These are phyloP conservation scores for Eupithecia centaureata DNA, from an alignment of 2,888 invertebrate species.

Conservation along the genomic window DNA sequence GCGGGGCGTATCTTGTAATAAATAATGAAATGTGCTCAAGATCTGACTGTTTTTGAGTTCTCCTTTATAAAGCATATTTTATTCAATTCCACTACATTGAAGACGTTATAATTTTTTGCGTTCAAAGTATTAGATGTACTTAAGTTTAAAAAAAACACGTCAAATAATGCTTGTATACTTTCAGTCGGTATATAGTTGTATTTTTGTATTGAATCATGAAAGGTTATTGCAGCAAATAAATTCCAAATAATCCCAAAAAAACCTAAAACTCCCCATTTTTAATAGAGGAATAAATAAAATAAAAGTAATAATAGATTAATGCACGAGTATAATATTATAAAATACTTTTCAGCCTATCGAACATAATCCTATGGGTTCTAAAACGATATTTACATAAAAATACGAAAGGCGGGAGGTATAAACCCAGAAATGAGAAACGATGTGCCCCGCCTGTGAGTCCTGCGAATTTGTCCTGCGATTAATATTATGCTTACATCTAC, in stretches of 20 bases:
- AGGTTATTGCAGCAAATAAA: background rate
- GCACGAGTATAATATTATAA: slow-evolving; percentile 81
- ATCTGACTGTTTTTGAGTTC: too few species aligned
- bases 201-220: background rate
- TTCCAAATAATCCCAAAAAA: background rate
- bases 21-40: too few species aligned
- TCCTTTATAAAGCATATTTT: too few species aligned
- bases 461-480: slow-evolving; percentile 47
- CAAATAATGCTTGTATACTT: too few species aligned
- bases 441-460: slow-evolving; percentile 50
- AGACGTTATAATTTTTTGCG: too few species aligned
- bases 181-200: background rate
- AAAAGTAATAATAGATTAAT: slow-evolving; percentile 57
- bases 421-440: slow-evolving; percentile 58
- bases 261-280: background rate
- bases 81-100: too few species aligned
- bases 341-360: slow-evolving; percentile 80
- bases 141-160: too few species aligned
- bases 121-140: too few species aligned
- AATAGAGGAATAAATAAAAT: slow-evolving; percentile 50
- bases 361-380: slow-evolving; percentile 80
- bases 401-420: slow-evolving; percentile 69
- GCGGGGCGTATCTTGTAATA: too few species aligned
- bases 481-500: slow-evolving; percentile 53
- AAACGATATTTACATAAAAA: slow-evolving; percentile 77